Conservation (phyloP, 2,113 vertebrate species). For the Peromyscus maniculatus region DNA sequence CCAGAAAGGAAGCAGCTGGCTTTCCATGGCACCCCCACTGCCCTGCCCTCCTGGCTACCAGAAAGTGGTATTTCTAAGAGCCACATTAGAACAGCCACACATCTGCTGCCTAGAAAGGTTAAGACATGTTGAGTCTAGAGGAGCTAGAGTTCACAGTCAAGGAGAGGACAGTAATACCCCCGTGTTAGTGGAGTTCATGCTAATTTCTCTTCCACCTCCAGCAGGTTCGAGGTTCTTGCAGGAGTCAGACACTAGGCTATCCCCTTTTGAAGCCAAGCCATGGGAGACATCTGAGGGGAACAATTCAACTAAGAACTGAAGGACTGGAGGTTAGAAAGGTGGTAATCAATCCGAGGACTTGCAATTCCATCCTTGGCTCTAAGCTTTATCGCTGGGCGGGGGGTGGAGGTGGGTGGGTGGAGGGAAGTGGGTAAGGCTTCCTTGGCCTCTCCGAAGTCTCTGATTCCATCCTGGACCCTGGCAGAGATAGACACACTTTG, state of each 20-base stretch:
- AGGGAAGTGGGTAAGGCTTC: not conserved
- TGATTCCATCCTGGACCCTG: not conserved
- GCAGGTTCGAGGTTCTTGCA: not conserved
- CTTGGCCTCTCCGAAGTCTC: not conserved
- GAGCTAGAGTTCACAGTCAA: not conserved
- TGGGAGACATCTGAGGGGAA: not conserved
- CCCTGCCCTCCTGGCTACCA: too few relatives aligned
- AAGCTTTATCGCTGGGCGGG: not conserved
- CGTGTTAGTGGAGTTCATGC: fast-evolving
- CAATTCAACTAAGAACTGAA: constrained; percentile 13
- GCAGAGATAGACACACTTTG: constrained; percentile 40
- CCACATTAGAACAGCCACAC: not conserved
- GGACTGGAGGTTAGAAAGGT: not conserved
- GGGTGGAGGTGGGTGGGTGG: fast-evolving
- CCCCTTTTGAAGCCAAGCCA: not conserved
- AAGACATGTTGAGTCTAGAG: not conserved
- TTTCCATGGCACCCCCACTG: not conserved
- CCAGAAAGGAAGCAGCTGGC: not conserved
- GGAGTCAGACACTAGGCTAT: not conserved
- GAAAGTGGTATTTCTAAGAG: not conserved
- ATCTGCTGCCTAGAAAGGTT: not conserved
- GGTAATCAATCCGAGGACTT: not conserved
- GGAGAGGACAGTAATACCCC: not conserved
- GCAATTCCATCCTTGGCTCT: not conserved
- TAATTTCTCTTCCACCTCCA: not conserved